Evolutionary conservation across 2,113 vertebrate genomes (phyloP).

Genomic region (Hipposideros armiger): DNA sequence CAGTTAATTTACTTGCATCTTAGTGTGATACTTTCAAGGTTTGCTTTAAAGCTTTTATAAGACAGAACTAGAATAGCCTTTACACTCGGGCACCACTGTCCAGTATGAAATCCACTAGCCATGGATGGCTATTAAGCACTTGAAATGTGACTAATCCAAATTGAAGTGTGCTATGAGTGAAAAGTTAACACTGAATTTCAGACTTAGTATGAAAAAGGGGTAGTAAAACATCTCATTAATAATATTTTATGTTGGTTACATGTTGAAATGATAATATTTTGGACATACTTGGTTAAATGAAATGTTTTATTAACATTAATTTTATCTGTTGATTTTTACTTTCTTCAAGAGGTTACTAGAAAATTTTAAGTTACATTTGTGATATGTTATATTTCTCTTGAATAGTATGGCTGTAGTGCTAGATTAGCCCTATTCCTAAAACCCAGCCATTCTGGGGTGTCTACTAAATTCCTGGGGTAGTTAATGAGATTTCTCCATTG

Average conservation of each 20-base stretch:
- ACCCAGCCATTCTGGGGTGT: not conserved
- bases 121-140: not conserved
- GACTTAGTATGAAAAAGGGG: not conserved
- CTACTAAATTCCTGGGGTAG: not conserved
- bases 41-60: slow-evolving; percentile 4
- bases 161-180: not conserved
- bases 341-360: not conserved
- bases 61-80: not conserved
- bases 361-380: not conserved
- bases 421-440: not conserved
- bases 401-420: not conserved
- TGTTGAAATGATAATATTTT: slow-evolving; percentile 7
- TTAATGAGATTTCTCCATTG: not conserved
- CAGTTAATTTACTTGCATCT: not conserved
- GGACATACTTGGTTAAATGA: not conserved
- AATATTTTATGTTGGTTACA: not conserved
- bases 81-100: not conserved
- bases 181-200: not conserved
- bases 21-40: not conserved
- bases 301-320: not conserved
- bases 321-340: not conserved
- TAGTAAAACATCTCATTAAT: not conserved
- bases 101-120: not conserved
- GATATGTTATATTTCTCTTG: not conserved
- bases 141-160: not conserved